Percentiles rank a stretch among this genome's conserved stretches.
These are phyloP conservation scores for Astur gentilis DNA, from an alignment of 2,113 vertebrate species.

Conservation along the genomic window DNA sequence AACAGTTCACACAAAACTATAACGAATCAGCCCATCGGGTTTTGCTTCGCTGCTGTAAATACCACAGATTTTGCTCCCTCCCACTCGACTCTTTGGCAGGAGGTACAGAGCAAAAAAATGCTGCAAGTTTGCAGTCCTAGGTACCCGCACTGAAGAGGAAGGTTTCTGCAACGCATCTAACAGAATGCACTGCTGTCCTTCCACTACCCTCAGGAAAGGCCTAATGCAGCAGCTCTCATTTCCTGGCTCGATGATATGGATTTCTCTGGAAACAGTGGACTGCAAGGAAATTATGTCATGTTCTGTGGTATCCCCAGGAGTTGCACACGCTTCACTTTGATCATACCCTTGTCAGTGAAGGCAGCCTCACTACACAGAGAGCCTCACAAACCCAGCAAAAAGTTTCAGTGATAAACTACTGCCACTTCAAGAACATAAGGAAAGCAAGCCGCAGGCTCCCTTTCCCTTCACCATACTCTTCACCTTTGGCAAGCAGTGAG, in stretches of 20 bases:
- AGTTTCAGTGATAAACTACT: background rate
- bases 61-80: background rate
- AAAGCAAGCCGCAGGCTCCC: background rate
- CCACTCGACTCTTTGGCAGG: background rate
- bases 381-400: background rate
- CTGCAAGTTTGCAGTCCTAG: background rate
- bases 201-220: background rate
- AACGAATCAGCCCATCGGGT: background rate
- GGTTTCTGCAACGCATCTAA: background rate
- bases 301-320: background rate
- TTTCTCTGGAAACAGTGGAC: background rate
- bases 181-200: background rate
- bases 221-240: background rate
- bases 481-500: background rate
- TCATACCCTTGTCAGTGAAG: background rate
- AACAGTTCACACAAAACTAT: background rate
- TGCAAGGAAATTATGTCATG: rapidly evolving
- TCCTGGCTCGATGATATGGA: rapidly evolving
- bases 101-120: background rate
- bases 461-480: background rate
- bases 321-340: rapidly evolving
- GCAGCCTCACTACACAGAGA: background rate
- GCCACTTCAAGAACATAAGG: too few species aligned
- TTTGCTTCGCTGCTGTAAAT: background rate
- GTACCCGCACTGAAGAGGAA: background rate